Evolutionary conservation across 2,888 invertebrate species (phyloP), one percentile per base, ranked within the genome.

Genomic region (Xiphydria camelus): DNA sequence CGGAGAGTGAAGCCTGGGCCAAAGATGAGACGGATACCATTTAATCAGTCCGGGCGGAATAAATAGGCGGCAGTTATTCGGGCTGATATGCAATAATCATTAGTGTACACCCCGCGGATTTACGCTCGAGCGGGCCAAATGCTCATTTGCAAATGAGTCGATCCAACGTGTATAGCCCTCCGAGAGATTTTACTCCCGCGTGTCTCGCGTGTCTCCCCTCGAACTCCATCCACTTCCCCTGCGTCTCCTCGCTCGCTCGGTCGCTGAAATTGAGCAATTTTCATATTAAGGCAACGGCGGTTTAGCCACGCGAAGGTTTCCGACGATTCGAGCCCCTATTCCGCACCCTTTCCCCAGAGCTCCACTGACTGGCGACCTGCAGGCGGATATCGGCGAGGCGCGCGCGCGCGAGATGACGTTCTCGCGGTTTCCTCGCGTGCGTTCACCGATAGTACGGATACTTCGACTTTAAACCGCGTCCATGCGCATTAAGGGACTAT

Each of bases 271-370:
- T 55, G 57, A 59, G 53, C 47, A 61, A 59, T 64, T 57, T 57
- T 53, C 57, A 54, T 55, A 58, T 62, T 61, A 59, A 60, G 61
- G 52, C 57, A 55, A 53, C 51, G 53, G 45, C 48, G 50, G 46
- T 32, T 51, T 57, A 57, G 55, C 55, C 59, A 60, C 55, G 61
- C 55, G 57, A 52, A 58, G 45, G 39, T 45, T 45, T 22, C 34
- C 40, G 31, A 40, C 40, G 45, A 39, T 33, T 45, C 40, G 32
- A 22, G 38, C 44, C 44, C 15, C 15, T 14, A 10, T 14, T 29
- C 47, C 49, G n/a, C 38, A 43, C 35, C 48, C 45, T 47, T 53
- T 47, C n/a, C n/a, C n/a, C n/a, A n/a, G n/a, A n/a, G n/a, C n/a
- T n/a, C n/a, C n/a, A n/a, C n/a, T n/a, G n/a, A n/a, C n/a, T n/a